These are phyloP conservation scores for Meandrusa payeni DNA, from an alignment of 2,888 invertebrate genomes.

Conservation along the genomic window DNA sequence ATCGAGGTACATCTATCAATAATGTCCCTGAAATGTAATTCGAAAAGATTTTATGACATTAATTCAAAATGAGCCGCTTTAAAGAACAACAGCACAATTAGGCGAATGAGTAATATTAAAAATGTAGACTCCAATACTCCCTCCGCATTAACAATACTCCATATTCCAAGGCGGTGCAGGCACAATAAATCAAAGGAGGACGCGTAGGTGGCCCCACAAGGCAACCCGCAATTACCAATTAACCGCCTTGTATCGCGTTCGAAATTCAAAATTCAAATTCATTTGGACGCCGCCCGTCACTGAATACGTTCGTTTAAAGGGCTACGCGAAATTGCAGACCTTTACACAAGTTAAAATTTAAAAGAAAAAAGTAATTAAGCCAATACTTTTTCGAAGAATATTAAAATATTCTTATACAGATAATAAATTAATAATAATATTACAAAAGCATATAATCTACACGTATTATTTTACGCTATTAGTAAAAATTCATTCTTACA, in stretches of 20 bases:
- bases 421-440: too few relatives aligned
- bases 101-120: constrained; percentile 30
- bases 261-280: constrained; percentile 59
- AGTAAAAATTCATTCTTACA: too few relatives aligned
- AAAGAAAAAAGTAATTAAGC: background rate
- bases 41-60: too few relatives aligned
- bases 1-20: too few relatives aligned
- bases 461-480: too few relatives aligned
- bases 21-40: too few relatives aligned
- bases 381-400: too few relatives aligned
- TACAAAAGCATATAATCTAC: too few relatives aligned
- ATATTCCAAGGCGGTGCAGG: constrained; percentile 54
- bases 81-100: constrained; percentile 27
- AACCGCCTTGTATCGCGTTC: constrained; percentile 56
- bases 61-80: too few relatives aligned
- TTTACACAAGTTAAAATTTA: constrained; percentile 1
- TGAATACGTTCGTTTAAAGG: constrained; percentile 46
- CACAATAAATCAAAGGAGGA: constrained; percentile 60
- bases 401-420: too few relatives aligned
- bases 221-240: constrained; percentile 70
- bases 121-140: constrained; percentile 3
- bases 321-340: constrained; percentile 42
- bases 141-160: constrained; percentile 45
- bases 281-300: constrained; percentile 42
- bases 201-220: constrained; percentile 63